Evolutionary conservation across 2,113 vertebrate genomes (phyloP), one percentile per base, ranked within the genome.

Genomic region (Periophthalmodon schlosseri): DNA sequence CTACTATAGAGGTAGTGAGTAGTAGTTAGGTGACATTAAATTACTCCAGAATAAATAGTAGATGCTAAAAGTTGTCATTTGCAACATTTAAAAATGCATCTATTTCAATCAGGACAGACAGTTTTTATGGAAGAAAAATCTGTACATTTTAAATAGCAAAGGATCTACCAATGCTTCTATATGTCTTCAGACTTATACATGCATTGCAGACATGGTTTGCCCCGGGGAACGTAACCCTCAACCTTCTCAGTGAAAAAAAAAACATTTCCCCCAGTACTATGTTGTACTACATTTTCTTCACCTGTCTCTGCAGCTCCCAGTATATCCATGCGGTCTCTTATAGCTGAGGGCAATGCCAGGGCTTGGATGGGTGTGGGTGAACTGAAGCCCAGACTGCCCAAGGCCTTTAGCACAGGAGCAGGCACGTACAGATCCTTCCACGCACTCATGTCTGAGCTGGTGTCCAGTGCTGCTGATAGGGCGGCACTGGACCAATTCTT

Each of bases 231-330:
- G 10, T 44, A 44, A 44, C 8, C 39, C 9, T 9, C 39, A 44
- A 44, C 39, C 39, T 44, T 44, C 39, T 44, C 10, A 44, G 9
- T 44, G 39, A 10, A 44, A 44, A 44, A 44, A 44, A 44, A 1
- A 18, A 0, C 15, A 50, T 12, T 47, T 47, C 46, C 46, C 46
- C 10, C 46, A 47, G 13, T 14, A 12, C 12, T 47, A 18, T 4
- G 49, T 50, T 2, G 49, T 20, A 11, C n/a, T 57, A 7, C 69
- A 15, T 72, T 86, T 5, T 28, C 21, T 7, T 28, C 90, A 99
- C 98, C 98, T 69, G 97, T 99, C 93, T 99, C 97, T 21, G 98
- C 98, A 56, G 98, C 98, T 16, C 97, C 98, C 47, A 99, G 93
- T 68, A 99, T 85, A 78, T 99, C 97, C 93, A 97, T 91, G 0